Conservation (phyloP, 2,888 invertebrate species). For the Anthophora plumipes region DNA sequence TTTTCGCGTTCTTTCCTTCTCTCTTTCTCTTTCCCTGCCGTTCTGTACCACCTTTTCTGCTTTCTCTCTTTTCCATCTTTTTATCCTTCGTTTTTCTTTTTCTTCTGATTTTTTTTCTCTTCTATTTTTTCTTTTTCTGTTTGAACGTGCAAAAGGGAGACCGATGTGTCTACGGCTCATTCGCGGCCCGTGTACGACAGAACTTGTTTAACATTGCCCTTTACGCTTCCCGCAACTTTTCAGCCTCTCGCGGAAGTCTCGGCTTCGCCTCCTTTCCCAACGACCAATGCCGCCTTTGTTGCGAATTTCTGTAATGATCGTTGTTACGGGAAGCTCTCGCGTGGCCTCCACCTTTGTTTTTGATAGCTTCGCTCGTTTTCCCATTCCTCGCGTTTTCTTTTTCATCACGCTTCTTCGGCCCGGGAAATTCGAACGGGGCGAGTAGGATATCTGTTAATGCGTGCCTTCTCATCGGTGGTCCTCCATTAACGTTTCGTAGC, state of each 20-base stretch:
- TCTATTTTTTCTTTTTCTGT: conserved; percentile 11
- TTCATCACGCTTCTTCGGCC: not conserved
- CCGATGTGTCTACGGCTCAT: conserved; percentile 36
- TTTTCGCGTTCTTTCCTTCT: conserved; percentile 25
- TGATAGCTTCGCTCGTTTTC: not conserved
- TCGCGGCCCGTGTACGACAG: conserved; percentile 24
- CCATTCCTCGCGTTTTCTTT: not conserved
- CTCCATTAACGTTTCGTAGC: not conserved
- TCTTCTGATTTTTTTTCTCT: too few relatives aligned
- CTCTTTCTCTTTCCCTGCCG: not conserved
- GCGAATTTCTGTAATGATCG: conserved; percentile 40
- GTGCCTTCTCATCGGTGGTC: conserved; percentile 5
- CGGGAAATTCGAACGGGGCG: conserved; percentile 12
- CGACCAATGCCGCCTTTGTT: conserved; percentile 8
- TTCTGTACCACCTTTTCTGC: not conserved
- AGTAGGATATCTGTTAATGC: conserved; percentile 4
- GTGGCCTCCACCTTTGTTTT: conserved; percentile 23
- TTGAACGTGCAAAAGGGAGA: conserved; percentile 45
- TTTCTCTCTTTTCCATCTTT: not conserved
- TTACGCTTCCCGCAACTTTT: conserved; percentile 28
- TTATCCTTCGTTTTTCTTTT: not conserved
- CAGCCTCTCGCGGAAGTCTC: not conserved
- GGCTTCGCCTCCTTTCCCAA: not conserved
- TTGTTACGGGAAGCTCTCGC: conserved; percentile 20
- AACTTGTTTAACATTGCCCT: conserved; percentile 38